Conservation (phyloP, 1,140 invertebrate genomes). For the Calephelis virginiensis region DNA sequence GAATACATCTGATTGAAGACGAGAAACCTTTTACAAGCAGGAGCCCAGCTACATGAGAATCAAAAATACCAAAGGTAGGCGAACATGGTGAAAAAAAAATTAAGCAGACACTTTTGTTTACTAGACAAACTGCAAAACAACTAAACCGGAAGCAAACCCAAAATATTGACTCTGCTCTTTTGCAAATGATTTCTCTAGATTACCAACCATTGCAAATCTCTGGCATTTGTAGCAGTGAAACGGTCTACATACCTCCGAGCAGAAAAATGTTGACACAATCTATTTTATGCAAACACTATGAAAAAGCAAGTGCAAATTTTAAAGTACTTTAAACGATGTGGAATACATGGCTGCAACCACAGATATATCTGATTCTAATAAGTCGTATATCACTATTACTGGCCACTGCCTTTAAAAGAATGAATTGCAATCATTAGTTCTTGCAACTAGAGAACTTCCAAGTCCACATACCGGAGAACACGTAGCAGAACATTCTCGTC, state of each 20-base stretch:
- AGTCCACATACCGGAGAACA: conserved; percentile 17
- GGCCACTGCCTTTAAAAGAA: neutral
- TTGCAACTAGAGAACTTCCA: conserved; percentile 1
- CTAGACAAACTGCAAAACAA: neutral
- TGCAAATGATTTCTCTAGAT: conserved; percentile 16
- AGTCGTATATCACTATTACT: conserved; percentile 11
- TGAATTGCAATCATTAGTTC: conserved; percentile 11
- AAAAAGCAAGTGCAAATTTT: conserved; percentile 9
- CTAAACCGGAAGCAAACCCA: conserved; percentile 18
- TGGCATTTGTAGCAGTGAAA: conserved; percentile 12
- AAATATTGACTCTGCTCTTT: conserved; percentile 18
- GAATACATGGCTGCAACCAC: conserved; percentile 16
- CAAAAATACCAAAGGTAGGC: conserved; percentile 9
- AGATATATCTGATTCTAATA: conserved; percentile 19
- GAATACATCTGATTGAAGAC: conserved; percentile 2
- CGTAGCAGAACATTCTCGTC: conserved; percentile 11
- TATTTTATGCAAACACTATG: conserved; percentile 18
- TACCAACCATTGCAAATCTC: no score
- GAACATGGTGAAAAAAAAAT: conserved; percentile 1
- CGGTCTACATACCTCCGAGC: conserved; percentile 2
- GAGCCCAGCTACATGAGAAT: neutral
- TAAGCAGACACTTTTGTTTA: conserved; percentile 12
- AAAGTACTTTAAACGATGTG: conserved; percentile 8
- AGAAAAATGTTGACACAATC: conserved; percentile 9
- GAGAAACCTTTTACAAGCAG: conserved; percentile 19